phyloP scores from a whole-genome alignment of 2,888 invertebrate species.

The Eupithecia pulchellata region DNA sequence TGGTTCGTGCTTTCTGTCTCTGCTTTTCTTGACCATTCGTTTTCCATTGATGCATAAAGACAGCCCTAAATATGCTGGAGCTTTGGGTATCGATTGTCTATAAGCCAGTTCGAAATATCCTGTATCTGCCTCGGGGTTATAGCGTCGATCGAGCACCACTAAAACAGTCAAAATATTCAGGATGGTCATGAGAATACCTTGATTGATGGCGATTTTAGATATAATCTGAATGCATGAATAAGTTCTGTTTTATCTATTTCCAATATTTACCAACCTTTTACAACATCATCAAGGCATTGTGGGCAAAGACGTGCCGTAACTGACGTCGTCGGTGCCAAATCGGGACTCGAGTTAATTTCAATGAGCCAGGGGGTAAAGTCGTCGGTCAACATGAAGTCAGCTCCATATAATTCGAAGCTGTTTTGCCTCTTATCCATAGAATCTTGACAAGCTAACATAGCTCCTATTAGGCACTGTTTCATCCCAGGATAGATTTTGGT shows the following conservation, averaged over 20 bases:
- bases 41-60: constrained; percentile 89
- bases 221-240: neutral
- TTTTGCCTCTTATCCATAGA: constrained; percentile 92
- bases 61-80: constrained; percentile 92
- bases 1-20: constrained; percentile 71
- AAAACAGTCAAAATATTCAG: constrained; percentile 42
- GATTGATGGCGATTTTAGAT: neutral
- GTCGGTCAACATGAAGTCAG: constrained; percentile 97
- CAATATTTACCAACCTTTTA: constrained; percentile 89
- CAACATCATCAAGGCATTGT: constrained; percentile 94
- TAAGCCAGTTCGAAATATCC: constrained; percentile 93
- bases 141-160: constrained; percentile 92
- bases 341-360: constrained; percentile 97
- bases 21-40: constrained; percentile 82
- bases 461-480: constrained; percentile 90
- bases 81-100: constrained; percentile 90
- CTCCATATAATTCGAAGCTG: constrained; percentile 97
- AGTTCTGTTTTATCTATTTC: neutral
- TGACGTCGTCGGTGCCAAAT: constrained; percentile 95
- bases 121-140: constrained; percentile 90
- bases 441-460: constrained; percentile 94
- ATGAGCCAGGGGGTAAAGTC: constrained; percentile 96
- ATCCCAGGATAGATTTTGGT: constrained; percentile 95
- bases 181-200: neutral
- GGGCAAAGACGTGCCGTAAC: constrained; percentile 95